Base-by-base conservation (phyloP, 2,888 invertebrate species). In the Rhogogaster chlorosoma region DNA sequence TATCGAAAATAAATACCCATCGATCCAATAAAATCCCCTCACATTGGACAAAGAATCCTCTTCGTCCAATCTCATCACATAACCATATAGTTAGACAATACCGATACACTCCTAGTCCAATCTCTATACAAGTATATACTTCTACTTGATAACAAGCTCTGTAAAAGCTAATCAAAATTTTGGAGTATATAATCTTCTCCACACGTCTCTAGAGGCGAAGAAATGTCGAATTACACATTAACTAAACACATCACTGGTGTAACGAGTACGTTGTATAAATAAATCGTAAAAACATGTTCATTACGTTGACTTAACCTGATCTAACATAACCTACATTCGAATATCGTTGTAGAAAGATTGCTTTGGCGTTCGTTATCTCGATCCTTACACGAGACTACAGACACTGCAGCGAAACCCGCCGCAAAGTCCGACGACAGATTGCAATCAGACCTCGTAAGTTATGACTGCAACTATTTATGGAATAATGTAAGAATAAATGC, bases 331-430 rank as follows among this genome's bases (percentile, higher is more conserved):
- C 61, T 57, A 57, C 7, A 61, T 15, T 22, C 10, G n/a, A 12
- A 61, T 49, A 61, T 67, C 22, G 6, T 83, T 67, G 9, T n/a
- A 83, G 83, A 45, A 45, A 83, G n/a, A 70, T 18, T 83, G 10
- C 36, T 83, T 32, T 83, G 83, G 83, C 64, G 83, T 67, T 45
- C 83, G 42, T 42, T 49, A n/a, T 29, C 22, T 67, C 83, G 83
- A 32, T 67, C 70, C 10, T 9, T 83, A 67, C 64, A 70, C 45
- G 45, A 64, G 12, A 57, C 45, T 67, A 10, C 67, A 5, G 45
- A 49, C n/a, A 49, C 4, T 45, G 7, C 6, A 29, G 10, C 26
- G n/a, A 70, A 67, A 45, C 18, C 10, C n/a, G 45, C 29, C 42
- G 67, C 42, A 29, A 70, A 67, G 67, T 29, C 18, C 10, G 29